A percentile compares a stretch with the other conserved stretches of the same genome.
These are phyloP conservation scores for Hydrozoanthus gracilis DNA, from an alignment of 92 coral and sea anemone genomes.

Conservation along the genomic window DNA sequence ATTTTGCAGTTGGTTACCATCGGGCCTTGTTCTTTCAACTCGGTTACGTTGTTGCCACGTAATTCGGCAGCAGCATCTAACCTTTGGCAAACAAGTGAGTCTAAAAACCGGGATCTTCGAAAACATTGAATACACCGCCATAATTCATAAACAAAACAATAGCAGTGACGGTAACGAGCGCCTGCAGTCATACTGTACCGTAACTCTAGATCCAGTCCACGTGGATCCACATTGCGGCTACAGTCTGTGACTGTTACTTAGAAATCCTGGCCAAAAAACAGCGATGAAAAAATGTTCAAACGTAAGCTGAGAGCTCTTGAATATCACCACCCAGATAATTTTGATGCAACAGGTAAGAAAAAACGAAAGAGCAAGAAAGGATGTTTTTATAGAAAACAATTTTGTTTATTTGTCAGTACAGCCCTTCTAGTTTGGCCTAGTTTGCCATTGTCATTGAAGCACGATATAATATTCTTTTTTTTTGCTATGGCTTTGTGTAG, in stretches of 20 bases:
- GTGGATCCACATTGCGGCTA: not conserved
- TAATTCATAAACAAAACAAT: no score
- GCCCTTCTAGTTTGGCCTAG: not conserved
- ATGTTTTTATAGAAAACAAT: not conserved
- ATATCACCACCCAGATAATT: constrained; percentile 87
- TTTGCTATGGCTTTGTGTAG: constrained; percentile 50
- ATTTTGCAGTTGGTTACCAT: not conserved
- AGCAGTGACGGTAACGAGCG: not conserved
- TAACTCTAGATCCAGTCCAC: constrained; percentile 32
- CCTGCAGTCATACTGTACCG: constrained; percentile 10
- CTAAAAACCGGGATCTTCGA: not conserved
- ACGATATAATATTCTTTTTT: not conserved
- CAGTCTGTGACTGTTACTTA: not conserved
- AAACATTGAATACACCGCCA: not conserved
- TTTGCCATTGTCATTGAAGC: no score
- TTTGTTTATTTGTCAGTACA: not conserved
- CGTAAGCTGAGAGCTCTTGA: constrained; percentile 91
- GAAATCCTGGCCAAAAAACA: not conserved
- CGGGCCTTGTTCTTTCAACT: not conserved
- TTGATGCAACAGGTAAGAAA: constrained; percentile 65
- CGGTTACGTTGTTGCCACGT: not conserved
- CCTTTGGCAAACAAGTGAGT: not conserved
- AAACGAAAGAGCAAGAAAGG: no score
- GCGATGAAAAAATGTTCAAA: constrained; percentile 69
- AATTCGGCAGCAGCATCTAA: not conserved